Evolutionary conservation across 2,113 vertebrate genomes (phyloP), one percentile per base, ranked within the genome.

Genomic region (Serinus canaria): DNA sequence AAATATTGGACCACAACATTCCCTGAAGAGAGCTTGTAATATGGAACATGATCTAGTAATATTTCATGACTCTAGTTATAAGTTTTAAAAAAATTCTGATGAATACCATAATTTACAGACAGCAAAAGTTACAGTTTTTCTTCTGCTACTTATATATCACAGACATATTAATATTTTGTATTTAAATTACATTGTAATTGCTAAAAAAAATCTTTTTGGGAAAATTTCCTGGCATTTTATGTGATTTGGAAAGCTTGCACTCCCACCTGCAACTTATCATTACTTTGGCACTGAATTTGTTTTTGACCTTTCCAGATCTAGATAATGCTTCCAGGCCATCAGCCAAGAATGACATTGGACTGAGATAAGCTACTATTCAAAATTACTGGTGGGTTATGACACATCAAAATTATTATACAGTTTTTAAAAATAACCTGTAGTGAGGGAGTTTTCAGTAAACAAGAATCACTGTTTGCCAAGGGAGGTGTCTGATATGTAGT

Each of bases 231-330:
- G 22, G 15, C 10, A 64, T 85, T 93, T 76, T 47, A 55, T 83
- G 13, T 85, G 14, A 37, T 69, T 95, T 91, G 78, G 90, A 91
- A 88, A 76, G 66, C 82, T 69, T 79, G 17, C 15, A 66, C 28
- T 85, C 41, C 49, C 82, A 87, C 84, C 90, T 93, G 78, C 72
- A 91, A 22, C 31, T 76, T 85, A 58, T 87, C 66, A 41, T 78
- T 30, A 11, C 10, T 72, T 94, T 82, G 70, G 66, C 75, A 91
- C 20, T 60, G 78, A 59, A 82, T 85, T 87, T 90, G 44, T 82
- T 70, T 90, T 84, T 81, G 82, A 73, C 70, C 85, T 95, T 84
- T 84, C 52, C 47, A 83, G 85, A 68, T 76, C 84, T 31, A 78
- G 56, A 75, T 93, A 73, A 33, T 66, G 74, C 41, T 91, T 22